phyloP scores from a whole-genome alignment of 2,797 vertebrate species.

The Babyrousa celebensis region DNA sequence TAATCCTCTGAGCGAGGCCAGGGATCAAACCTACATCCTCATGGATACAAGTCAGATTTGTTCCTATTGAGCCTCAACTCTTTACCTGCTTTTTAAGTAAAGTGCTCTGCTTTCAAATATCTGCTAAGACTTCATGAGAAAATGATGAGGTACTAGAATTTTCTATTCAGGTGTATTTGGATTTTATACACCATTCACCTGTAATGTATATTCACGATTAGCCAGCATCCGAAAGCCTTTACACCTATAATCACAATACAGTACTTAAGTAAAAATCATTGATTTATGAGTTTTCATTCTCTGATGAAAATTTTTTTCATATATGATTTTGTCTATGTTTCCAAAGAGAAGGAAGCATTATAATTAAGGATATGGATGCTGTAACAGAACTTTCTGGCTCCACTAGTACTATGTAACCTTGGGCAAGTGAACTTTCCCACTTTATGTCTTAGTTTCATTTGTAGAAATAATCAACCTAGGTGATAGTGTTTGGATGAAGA shows the following conservation, averaged over 20 bases:
- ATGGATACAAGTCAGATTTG: too few relatives aligned
- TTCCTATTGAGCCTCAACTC: too few relatives aligned
- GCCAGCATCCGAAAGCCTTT: constrained; percentile 4
- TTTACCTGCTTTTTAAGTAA: constrained; percentile 43
- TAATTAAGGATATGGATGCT: not conserved
- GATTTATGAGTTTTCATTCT: constrained; percentile 31
- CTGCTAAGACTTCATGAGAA: not conserved
- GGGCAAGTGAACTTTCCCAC: not conserved
- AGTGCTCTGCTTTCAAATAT: constrained; percentile 44
- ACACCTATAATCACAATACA: constrained; percentile 4
- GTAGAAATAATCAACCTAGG: constrained; percentile 7
- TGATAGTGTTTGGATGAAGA: not conserved
- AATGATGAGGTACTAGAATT: constrained; percentile 15
- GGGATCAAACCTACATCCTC: too few relatives aligned
- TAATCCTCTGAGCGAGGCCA: too few relatives aligned
- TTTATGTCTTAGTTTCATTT: constrained; percentile 31
- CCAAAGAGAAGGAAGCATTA: constrained; percentile 7
- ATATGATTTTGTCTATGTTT: not conserved
- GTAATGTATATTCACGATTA: not conserved
- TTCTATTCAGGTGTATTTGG: not conserved
- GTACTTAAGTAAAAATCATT: constrained; percentile 10
- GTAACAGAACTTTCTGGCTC: not conserved
- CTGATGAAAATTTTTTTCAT: not conserved
- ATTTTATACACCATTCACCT: constrained; percentile 10
- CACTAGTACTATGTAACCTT: not conserved